Conservation (phyloP, 1,140 invertebrate species). For the Trichonephila clavata region DNA sequence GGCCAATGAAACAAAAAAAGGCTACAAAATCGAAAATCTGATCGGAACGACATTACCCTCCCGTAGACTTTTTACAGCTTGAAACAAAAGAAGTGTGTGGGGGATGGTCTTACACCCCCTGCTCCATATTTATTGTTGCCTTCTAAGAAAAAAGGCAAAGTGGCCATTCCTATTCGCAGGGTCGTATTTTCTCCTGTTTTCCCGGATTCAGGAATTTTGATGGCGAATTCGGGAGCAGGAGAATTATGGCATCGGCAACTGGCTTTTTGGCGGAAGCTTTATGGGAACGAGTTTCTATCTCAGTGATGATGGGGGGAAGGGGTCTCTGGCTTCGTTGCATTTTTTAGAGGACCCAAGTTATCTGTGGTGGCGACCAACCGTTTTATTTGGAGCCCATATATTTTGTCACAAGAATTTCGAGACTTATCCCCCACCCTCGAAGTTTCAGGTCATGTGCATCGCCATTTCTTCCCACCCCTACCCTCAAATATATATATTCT, state of each 20-base stretch:
- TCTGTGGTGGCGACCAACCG: background rate
- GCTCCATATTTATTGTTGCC: slow-evolving; percentile 38
- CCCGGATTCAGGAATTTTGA: slow-evolving; percentile 34
- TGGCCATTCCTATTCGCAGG: slow-evolving; percentile 32
- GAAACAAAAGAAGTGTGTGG: background rate
- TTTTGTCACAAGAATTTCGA: background rate
- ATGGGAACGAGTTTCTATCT: background rate
- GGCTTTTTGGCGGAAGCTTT: background rate
- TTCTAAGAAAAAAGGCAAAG: background rate
- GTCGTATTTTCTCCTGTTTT: slow-evolving; percentile 28
- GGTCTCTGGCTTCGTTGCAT: background rate
- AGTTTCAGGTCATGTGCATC: background rate
- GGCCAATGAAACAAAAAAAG: background rate
- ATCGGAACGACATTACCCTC: background rate
- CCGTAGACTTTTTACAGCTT: slow-evolving; percentile 15
- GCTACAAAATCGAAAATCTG: slow-evolving; percentile 12
- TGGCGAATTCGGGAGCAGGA: slow-evolving; percentile 15
- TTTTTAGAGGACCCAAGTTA: background rate
- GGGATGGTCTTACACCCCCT: background rate
- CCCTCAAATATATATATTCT: too few species aligned
- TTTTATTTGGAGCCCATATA: slow-evolving; percentile 2
- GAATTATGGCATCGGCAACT: slow-evolving; percentile 18
- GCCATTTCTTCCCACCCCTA: too few species aligned
- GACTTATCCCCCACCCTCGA: background rate
- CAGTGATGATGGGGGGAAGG: background rate